phyloP scores from a whole-genome alignment of 2,888 invertebrate genomes.

The Cantharis lateralis region DNA sequence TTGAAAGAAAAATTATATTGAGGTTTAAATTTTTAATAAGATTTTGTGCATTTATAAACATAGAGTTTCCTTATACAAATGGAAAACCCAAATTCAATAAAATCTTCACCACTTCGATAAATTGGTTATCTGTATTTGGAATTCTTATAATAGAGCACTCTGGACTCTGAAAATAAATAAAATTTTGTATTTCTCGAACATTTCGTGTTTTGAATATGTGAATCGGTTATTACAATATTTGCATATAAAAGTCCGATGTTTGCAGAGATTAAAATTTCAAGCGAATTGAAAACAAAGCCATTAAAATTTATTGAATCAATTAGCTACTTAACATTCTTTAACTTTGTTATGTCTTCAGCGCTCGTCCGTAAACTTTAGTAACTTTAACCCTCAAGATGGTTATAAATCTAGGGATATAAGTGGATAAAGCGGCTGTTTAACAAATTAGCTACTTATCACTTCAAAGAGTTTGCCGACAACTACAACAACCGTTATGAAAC shows the following conservation, averaged over 20 bases:
- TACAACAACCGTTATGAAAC: slow-evolving; percentile 39
- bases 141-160: slow-evolving; percentile 46
- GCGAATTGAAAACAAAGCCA: slow-evolving; percentile 30
- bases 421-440: slow-evolving; percentile 53
- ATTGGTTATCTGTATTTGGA: slow-evolving; percentile 49
- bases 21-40: slow-evolving; percentile 20
- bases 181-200: slow-evolving; percentile 37
- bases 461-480: slow-evolving; percentile 49
- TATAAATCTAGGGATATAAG: slow-evolving; percentile 53
- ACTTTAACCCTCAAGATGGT: slow-evolving; percentile 44
- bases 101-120: slow-evolving; percentile 52
- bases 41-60: slow-evolving; percentile 20
- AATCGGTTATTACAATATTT: slow-evolving; percentile 26
- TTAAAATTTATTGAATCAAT: slow-evolving; percentile 41
- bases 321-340: slow-evolving; percentile 40
- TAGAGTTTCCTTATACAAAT: slow-evolving; percentile 39
- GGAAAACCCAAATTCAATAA: slow-evolving; percentile 52
- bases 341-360: slow-evolving; percentile 46
- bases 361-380: slow-evolving; percentile 33
- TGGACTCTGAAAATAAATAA: slow-evolving; percentile 42
- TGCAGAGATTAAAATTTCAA: slow-evolving; percentile 5
- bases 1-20: background rate
- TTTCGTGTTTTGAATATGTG: slow-evolving; percentile 41
- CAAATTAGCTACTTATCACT: slow-evolving; percentile 56
- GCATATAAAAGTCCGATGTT: slow-evolving; percentile 20